phyloP scores from a whole-genome alignment of 2,113 vertebrate species.

The Oostethus manadensis region DNA sequence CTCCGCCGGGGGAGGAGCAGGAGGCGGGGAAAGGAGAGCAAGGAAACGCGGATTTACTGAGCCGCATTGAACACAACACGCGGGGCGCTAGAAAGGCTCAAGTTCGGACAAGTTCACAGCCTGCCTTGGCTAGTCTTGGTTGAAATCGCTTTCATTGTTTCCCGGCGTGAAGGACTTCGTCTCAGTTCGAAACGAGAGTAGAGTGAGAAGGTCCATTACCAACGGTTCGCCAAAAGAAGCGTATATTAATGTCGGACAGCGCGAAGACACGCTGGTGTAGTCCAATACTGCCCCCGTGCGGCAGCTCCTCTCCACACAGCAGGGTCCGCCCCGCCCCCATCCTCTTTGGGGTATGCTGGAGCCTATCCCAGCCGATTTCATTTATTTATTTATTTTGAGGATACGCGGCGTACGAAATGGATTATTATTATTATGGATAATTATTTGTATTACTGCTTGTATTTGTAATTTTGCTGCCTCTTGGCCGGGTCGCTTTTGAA shows the following conservation, averaged over 20 bases:
- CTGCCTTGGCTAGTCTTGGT: background rate
- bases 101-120: background rate
- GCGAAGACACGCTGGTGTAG: no score
- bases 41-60: background rate
- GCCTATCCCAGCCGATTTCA: no score
- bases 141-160: background rate
- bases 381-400: no score
- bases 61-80: background rate
- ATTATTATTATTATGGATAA: no score
- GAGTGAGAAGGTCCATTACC: background rate
- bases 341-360: no score
- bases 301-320: background rate
- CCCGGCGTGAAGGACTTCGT: background rate
- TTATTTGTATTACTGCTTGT: no score
- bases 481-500: no score
- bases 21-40: background rate
- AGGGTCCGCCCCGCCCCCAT: no score
- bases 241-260: no score
- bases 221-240: background rate
- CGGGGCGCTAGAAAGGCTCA: background rate
- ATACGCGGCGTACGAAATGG: no score
- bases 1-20: conserved; percentile 44
- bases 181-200: background rate
- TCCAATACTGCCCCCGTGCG: background rate
- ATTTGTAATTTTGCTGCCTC: no score